phyloP scores from a whole-genome alignment of 2,888 invertebrate species.

The Drosophila nigritarsus region DNA sequence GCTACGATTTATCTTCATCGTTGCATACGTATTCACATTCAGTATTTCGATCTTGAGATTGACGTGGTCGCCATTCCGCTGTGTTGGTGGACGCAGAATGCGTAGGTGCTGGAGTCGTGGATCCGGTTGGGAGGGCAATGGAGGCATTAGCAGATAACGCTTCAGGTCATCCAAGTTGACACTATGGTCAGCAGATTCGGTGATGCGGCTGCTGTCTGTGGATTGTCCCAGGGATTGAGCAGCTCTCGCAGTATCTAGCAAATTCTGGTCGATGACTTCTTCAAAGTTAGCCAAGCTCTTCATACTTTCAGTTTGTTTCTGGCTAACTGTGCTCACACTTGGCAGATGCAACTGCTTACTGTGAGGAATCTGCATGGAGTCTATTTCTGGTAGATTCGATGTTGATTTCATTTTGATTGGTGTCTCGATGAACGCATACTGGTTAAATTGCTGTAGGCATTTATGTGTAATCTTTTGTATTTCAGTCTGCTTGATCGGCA shows the following conservation, averaged over 20 bases:
- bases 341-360: neutral
- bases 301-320: neutral
- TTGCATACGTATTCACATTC: constrained; percentile 24
- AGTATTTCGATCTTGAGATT: constrained; percentile 31
- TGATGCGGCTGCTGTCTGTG: constrained; percentile 11
- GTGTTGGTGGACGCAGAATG: constrained; percentile 34
- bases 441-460: neutral
- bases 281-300: constrained; percentile 37
- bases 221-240: constrained; percentile 36
- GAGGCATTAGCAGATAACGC: constrained; percentile 29
- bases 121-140: constrained; percentile 19
- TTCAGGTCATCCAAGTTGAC: constrained; percentile 5
- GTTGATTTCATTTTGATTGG: neutral
- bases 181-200: neutral
- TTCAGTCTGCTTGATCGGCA: neutral
- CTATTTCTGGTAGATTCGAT: constrained; percentile 2
- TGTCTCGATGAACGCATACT: neutral
- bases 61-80: constrained; percentile 10
- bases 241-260: constrained; percentile 16
- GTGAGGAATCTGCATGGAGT: constrained; percentile 6
- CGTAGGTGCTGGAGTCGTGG: constrained; percentile 38
- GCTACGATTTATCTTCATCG: constrained; percentile 16
- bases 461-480: neutral
- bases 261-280: constrained; percentile 25
- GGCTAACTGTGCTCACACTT: neutral